Evolutionary conservation across 2,113 vertebrate genomes (phyloP).

Genomic region (Brachyhypopomus gauderio): DNA sequence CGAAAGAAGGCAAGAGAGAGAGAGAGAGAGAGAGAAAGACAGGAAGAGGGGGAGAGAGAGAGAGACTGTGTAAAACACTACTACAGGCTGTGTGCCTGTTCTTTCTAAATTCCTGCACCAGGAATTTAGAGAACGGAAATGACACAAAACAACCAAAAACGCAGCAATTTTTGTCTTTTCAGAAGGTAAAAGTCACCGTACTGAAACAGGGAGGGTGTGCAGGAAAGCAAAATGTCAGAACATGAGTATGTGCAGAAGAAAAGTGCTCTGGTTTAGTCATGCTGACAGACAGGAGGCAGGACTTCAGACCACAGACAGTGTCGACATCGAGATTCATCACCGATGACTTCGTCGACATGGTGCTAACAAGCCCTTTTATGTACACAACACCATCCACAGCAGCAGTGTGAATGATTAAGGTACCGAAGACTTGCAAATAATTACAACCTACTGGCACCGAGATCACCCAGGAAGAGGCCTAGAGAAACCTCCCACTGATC

Average conservation of each 20-base stretch:
- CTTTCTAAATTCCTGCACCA: no score
- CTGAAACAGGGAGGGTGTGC: no score
- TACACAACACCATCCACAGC: slow-evolving; percentile 25
- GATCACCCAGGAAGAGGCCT: background rate
- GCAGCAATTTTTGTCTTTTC: background rate
- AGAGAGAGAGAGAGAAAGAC: background rate
- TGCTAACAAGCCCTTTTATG: slow-evolving; percentile 51
- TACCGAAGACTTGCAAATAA: background rate
- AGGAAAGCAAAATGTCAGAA: slow-evolving; percentile 27
- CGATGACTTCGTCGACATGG: slow-evolving; percentile 10
- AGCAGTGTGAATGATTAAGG: background rate
- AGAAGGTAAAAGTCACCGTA: background rate
- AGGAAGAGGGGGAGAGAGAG: background rate
- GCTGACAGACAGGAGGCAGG: background rate
- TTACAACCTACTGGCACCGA: background rate
- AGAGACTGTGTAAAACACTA: no score
- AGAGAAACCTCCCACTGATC: no score
- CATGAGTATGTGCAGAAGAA: slow-evolving; percentile 1
- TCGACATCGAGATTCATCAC: slow-evolving; percentile 18
- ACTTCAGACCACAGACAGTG: background rate
- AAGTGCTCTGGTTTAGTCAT: background rate
- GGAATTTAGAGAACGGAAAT: background rate
- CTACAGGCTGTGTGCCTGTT: no score
- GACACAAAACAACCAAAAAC: background rate
- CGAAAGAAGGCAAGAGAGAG: background rate